Conservation (phyloP, 2,797 vertebrate species). For the Myiotriccus ornatus region DNA sequence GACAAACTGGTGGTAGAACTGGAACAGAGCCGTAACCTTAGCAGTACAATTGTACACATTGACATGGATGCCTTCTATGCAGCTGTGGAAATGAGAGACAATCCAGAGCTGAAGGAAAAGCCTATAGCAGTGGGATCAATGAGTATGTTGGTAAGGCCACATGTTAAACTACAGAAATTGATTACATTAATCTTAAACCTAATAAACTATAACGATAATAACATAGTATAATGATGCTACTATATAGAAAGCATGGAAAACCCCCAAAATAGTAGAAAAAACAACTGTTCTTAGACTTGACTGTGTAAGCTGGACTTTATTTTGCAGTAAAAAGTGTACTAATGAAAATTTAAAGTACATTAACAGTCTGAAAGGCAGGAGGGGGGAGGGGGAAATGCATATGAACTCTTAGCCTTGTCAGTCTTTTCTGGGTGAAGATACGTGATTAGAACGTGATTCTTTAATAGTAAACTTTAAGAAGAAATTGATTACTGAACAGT, state of each 20-base stretch:
- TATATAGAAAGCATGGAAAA: background rate
- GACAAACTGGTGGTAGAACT: constrained; percentile 80
- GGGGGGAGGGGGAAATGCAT: background rate
- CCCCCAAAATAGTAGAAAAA: background rate
- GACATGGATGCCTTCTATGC: constrained; percentile 99
- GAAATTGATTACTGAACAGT: constrained; percentile 2
- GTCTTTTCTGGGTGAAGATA: background rate
- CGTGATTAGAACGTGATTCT: background rate
- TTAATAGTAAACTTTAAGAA: background rate
- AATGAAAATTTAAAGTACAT: background rate
- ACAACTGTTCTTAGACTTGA: background rate
- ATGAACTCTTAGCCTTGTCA: background rate
- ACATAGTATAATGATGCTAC: background rate
- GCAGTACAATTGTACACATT: constrained; percentile 88
- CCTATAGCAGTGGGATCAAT: constrained; percentile 96
- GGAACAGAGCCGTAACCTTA: constrained; percentile 85
- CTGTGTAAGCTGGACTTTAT: background rate
- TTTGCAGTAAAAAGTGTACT: background rate
- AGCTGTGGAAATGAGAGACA: constrained; percentile 95
- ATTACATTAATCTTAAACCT: background rate
- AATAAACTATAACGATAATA: background rate
- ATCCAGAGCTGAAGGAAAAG: constrained; percentile 88
- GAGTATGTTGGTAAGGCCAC: constrained; percentile 90
- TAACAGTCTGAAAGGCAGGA: background rate
- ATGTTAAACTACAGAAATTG: background rate